phyloP scores from a whole-genome alignment of 2,113 vertebrate genomes.

The Gasterosteus aculeatus region DNA sequence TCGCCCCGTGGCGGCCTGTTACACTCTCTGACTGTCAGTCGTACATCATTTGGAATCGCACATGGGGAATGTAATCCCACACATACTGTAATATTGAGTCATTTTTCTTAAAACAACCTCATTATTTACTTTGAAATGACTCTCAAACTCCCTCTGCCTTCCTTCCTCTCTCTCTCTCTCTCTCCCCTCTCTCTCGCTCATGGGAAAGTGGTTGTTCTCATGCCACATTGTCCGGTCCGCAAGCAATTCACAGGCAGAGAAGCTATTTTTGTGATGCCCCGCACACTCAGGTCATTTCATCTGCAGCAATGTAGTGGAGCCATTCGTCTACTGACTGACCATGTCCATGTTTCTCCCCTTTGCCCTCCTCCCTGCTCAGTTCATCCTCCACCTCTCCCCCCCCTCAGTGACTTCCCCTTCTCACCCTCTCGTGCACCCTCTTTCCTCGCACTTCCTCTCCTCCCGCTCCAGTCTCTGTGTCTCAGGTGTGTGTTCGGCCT shows the following conservation, averaged over 20 bases:
- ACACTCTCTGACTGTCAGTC: conserved; percentile 25
- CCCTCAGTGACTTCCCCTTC: conserved; percentile 15
- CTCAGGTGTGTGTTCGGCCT: conserved; percentile 38
- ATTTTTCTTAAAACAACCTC: conserved; percentile 40
- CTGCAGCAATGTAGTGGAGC: conserved; percentile 13
- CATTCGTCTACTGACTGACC: conserved; percentile 32
- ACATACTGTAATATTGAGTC: not conserved
- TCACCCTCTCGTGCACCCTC: not conserved
- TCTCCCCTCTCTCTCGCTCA: conserved; percentile 7
- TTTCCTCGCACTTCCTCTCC: not conserved
- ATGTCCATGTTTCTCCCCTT: conserved; percentile 37
- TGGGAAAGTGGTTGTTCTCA: conserved; percentile 63
- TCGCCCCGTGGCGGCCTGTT: conserved; percentile 26
- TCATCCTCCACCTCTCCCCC: conserved; percentile 7
- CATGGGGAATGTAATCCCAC: conserved; percentile 23
- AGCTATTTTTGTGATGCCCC: conserved; percentile 68
- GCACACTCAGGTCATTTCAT: conserved; percentile 33
- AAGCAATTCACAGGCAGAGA: conserved; percentile 54
- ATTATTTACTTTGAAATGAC: conserved; percentile 52
- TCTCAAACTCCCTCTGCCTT: conserved; percentile 26
- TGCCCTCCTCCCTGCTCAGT: not conserved
- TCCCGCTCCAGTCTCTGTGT: conserved; percentile 4
- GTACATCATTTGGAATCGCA: conserved; percentile 9
- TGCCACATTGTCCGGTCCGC: conserved; percentile 45
- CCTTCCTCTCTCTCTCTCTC: not conserved